Percentiles rank a stretch among this genome's conserved stretches.
These are phyloP conservation scores for Halocynthia roretzi DNA, from an alignment of 23 tunicate species.

Conservation along the genomic window DNA sequence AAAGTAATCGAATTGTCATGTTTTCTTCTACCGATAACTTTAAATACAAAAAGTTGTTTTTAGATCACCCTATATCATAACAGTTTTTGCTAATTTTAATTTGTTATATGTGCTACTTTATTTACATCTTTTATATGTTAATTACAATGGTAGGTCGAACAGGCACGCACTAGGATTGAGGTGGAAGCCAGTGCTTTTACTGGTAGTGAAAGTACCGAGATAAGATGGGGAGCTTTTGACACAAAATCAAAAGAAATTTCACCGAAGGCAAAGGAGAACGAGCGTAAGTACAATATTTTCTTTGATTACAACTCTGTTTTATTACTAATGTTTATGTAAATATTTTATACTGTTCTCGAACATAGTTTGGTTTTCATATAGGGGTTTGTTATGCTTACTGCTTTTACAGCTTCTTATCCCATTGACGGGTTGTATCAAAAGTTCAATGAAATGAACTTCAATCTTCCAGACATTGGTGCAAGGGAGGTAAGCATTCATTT, in stretches of 20 bases:
- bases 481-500: too few relatives aligned
- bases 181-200: conserved; percentile 55
- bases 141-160: conserved; percentile 35
- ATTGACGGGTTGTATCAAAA: conserved; percentile 57
- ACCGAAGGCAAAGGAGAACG: conserved; percentile 14
- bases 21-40: too few relatives aligned
- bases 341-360: too few relatives aligned
- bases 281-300: conserved; percentile 36
- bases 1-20: conserved; percentile 1
- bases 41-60: too few relatives aligned
- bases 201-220: conserved; percentile 48
- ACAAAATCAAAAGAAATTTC: not conserved
- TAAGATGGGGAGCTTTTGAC: conserved; percentile 65
- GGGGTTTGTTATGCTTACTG: not conserved
- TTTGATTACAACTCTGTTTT: not conserved
- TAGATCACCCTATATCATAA: too few relatives aligned
- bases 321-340: not conserved
- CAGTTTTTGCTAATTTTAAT: too few relatives aligned
- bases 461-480: too few relatives aligned
- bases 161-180: conserved; percentile 43
- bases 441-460: conserved; percentile 7
- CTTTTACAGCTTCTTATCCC: conserved; percentile 55
- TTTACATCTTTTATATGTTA: too few relatives aligned
- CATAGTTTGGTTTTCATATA: too few relatives aligned
- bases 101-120: too few relatives aligned